Evolutionary conservation across 2,797 vertebrate species (phyloP), one percentile per base, ranked within the genome.

Genomic region (Apogon talboti): DNA sequence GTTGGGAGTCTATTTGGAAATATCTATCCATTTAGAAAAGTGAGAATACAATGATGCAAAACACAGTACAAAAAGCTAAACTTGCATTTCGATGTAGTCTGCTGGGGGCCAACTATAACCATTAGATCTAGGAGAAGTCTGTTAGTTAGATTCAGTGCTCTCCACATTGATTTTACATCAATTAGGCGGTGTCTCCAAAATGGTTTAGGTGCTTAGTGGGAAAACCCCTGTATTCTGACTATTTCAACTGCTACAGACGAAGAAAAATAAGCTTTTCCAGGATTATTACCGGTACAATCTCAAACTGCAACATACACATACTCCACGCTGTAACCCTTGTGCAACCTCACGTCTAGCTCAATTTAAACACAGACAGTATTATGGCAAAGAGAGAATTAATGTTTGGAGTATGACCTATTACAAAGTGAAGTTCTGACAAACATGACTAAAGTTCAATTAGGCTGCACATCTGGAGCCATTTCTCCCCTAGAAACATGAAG

Each of bases 401-500:
- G 82, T 85, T 89, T 83, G 78, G 74, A 86, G 51, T 60, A 51
- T 45, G 44, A 52, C 62, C 77, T 19, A 10, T 55, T 59, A 55
- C 46, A 61, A 73, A 69, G 61, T 62, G 59, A 80, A 74, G 47
- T 38, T 45, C 63, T 72, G 79, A 82, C 78, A 85, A 83, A 85
- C 75, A 74, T 46, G 54, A 66, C 60, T 64, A 24, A 60, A 61
- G 66, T 76, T 85, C 64, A 81, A 77, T 82, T 78, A 82, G 72
- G 43, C 61, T 58, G 71, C 78, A 86, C 65, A 79, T 78, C 62
- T 71, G 66, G 66, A 80, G 71, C 40, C 49, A 50, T 66, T 71
- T 59, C 70, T 45, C n/a, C 65, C 33, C 53, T 55, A 24, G 81
- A 76, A 84, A 86, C 75, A 80, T 50, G 62, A 86, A 82, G 82